Conservation (phyloP, 2,797 vertebrate genomes). For the Enteromius afrohamiltoni region DNA sequence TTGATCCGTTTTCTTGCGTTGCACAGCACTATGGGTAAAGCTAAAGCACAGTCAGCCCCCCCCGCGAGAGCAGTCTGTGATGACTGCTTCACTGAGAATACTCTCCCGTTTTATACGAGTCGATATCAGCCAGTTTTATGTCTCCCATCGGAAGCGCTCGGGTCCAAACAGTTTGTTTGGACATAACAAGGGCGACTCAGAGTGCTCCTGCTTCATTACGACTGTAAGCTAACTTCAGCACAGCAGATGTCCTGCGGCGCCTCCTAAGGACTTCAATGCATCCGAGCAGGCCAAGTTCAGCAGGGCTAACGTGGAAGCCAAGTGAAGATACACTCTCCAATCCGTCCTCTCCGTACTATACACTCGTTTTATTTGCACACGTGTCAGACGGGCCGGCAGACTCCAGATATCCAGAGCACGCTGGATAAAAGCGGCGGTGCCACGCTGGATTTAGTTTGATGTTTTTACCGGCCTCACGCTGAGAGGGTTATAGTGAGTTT, state of each 20-base stretch:
- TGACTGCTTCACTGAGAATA: not conserved
- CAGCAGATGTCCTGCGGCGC: slow-evolving; percentile 27
- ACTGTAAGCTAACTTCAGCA: not conserved
- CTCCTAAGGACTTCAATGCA: slow-evolving; percentile 18
- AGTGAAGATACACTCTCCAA: not conserved
- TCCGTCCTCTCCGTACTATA: not conserved
- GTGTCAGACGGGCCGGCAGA: not conserved
- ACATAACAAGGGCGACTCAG: slow-evolving; percentile 26
- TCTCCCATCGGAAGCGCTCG: not conserved
- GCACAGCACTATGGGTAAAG: not conserved
- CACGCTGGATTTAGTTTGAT: not conserved
- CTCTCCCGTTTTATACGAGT: not conserved
- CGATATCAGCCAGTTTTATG: not conserved
- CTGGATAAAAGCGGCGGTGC: not conserved
- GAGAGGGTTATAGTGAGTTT: slow-evolving; percentile 8
- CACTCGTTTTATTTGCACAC: not conserved
- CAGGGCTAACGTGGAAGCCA: not conserved
- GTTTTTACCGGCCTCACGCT: not conserved
- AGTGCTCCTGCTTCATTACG: not conserved
- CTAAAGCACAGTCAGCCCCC: not conserved
- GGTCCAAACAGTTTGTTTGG: slow-evolving; percentile 33
- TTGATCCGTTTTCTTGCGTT: not conserved
- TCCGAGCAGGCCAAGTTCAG: slow-evolving; percentile 9
- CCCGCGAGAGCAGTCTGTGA: not conserved
- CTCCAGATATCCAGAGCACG: not conserved